phyloP scores from a whole-genome alignment of 2,888 invertebrate species.

The Vandiemenella viatica region DNA sequence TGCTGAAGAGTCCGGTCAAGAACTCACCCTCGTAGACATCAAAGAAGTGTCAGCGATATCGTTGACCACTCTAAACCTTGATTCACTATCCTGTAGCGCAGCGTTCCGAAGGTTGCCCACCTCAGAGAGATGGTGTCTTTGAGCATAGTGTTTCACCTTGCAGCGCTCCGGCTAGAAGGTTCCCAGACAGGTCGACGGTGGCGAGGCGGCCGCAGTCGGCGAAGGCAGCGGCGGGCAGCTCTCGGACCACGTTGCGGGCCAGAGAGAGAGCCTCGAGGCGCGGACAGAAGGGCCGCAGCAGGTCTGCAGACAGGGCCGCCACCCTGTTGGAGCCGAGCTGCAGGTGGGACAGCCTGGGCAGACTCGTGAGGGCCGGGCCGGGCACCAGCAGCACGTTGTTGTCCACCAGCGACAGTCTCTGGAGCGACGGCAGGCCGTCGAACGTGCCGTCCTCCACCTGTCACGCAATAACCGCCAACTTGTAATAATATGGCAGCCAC shows the following conservation, averaged over 20 bases:
- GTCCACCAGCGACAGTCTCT: constrained; percentile 64
- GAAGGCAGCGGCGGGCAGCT: constrained; percentile 67
- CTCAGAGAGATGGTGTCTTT: too few species aligned
- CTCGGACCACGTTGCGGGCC: constrained; percentile 71
- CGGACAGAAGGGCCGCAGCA: constrained; percentile 49
- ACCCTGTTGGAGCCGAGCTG: constrained; percentile 76
- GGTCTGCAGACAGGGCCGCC: constrained; percentile 66
- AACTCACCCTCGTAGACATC: too few species aligned
- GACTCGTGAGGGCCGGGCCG: constrained; percentile 62
- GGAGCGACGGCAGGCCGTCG: constrained; percentile 61
- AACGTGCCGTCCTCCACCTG: constrained; percentile 81
- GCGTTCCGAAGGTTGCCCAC: too few species aligned
- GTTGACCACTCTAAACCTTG: too few species aligned
- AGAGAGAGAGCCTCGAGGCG: constrained; percentile 53
- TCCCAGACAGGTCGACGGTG: constrained; percentile 63
- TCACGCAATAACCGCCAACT: constrained; percentile 18
- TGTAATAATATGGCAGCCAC: too few species aligned
- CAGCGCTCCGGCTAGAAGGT: constrained; percentile 45
- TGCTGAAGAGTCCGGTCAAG: too few species aligned
- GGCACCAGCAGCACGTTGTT: constrained; percentile 79
- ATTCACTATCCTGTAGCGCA: too few species aligned
- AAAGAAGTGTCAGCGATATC: too few species aligned
- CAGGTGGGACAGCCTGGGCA: constrained; percentile 55
- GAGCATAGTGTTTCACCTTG: too few species aligned
- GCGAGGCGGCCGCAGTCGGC: constrained; percentile 55